Base-by-base conservation (phyloP, 2,113 vertebrate genomes). In the Aviceda subcristata region DNA sequence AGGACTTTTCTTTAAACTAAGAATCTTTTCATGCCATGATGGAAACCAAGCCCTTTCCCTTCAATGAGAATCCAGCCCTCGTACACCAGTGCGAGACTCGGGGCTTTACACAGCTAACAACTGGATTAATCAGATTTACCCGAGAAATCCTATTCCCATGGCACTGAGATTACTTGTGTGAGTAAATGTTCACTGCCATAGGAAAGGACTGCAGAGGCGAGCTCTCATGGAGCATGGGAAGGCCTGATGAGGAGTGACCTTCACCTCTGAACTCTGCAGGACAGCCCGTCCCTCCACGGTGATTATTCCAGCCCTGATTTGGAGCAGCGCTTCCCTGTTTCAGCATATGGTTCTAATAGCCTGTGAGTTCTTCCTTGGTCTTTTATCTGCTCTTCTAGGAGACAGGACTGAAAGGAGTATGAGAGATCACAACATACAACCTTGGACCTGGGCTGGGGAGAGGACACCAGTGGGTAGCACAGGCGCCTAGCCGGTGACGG, bases 51-150 rank as follows among this genome's bases (percentile, higher is more conserved):
- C 7, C 41, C 21, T 67, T 79, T 71, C 29, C 11, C 19, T 56
- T 67, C 32, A 62, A 13, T 34, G 55, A 15, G 32, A 51, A n/a
- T 59, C 43, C 57, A 78, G 27, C 34, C 30, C 29, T 75, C 1
- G 0, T 34, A 26, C 30, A 76, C 24, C 34, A 23, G 34, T 3
- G 3, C 39, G 59, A 60, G 36, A n/a, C 26, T 57, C 0, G 1
- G n/a, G 56, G n/a, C 36, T 72, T 86, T 51, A 23, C 12, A 36
- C 21, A 39, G 50, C 41, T 30, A 71, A 17, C 34, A 59, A 50
- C 20, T 68, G 82, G 36, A 45, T 68, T 82, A 30, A 43, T 55
- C 19, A 41, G 39, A 86, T 75, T 57, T 60, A 56, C 48, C 19
- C 0, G 1, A 43, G 30, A n/a, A 46, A 30, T 86, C 39, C 34